A percentile compares a stretch with the other conserved stretches of the same genome.
Conservation (phyloP, 2,113 vertebrate species). For the Nyctibius bracteatus region DNA sequence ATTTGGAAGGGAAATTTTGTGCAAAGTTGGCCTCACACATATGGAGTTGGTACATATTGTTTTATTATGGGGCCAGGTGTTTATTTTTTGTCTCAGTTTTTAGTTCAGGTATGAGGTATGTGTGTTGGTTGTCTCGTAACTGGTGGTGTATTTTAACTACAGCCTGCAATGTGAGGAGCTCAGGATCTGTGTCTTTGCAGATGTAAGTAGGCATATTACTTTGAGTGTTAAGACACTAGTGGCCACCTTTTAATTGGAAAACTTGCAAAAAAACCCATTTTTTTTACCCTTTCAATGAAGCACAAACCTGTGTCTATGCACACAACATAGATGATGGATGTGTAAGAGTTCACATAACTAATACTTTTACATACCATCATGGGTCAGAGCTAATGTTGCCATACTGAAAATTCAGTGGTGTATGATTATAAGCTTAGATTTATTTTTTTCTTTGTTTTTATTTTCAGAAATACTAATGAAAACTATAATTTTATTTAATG, state of each 20-base stretch:
- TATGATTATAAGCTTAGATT: not conserved
- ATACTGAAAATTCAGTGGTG: not conserved
- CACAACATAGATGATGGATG: not conserved
- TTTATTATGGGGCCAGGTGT: not conserved
- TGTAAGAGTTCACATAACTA: not conserved
- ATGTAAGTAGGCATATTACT: not conserved
- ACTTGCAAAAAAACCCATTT: not conserved
- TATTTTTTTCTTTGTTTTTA: not conserved
- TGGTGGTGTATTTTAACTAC: not conserved
- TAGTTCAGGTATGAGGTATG: not conserved
- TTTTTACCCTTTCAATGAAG: not conserved
- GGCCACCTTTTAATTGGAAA: not conserved
- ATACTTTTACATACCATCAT: not conserved
- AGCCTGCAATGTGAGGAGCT: not conserved
- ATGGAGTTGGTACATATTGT: not conserved
- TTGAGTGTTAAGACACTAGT: not conserved
- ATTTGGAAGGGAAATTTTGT: not conserved
- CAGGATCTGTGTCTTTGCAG: not conserved
- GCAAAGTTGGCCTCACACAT: not conserved
- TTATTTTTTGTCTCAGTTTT: not conserved
- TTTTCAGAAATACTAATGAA: not conserved
- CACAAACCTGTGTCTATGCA: not conserved
- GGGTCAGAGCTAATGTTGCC: not conserved
- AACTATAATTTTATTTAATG: not conserved
- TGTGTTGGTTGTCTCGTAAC: not conserved